Base-by-base conservation (phyloP, 2,888 invertebrate genomes). In the Operophtera brumata region DNA sequence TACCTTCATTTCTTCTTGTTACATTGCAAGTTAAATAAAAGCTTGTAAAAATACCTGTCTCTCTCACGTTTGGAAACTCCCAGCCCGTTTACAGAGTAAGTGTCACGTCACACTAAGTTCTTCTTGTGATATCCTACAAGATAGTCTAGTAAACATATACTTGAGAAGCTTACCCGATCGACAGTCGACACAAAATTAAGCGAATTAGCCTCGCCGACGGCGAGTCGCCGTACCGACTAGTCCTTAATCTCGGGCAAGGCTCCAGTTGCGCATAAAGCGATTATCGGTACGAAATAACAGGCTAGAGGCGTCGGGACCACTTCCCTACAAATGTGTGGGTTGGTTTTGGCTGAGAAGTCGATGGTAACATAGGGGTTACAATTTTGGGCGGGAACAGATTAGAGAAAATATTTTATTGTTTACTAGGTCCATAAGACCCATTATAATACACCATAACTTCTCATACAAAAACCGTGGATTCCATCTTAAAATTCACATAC, bases 281-380 rank as follows among this genome's bases (percentile, higher is more conserved):
- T 42, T 42, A 42, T 28, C 13, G 42, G 30, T 9, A 30, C 30
- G 42, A 13, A 42, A 42, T 42, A 42, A 42, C 30, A 42, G 13
- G 26, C 20, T 5, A 14, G 9, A 20, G 12, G 2, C 9, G 42
- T 13, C 30, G 9, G n/a, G 9, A 9, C 30, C 30, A 28, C 30
- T 30, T 30, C 2, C 9, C 2, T 11, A 26, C 13, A 13, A 9
- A 13, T 28, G 12, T 30, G 4, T 41, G 40, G 9, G 12, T 41
- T 41, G 13, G 28, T 26, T 41, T 25, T 8, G 30, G 2, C 5
- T 12, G 30, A 7, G 40, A 11, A 6, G 26, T 26, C 3, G n/a
- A n/a, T 40, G 25, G 5, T 8, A 3, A 9, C 0, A 25, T 10
- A 25, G 11, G 10, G n/a, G 10, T 8, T 9, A 13, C 1, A 9